Base-by-base conservation (phyloP, 1,140 invertebrate genomes). In the Calephelis virginiensis region DNA sequence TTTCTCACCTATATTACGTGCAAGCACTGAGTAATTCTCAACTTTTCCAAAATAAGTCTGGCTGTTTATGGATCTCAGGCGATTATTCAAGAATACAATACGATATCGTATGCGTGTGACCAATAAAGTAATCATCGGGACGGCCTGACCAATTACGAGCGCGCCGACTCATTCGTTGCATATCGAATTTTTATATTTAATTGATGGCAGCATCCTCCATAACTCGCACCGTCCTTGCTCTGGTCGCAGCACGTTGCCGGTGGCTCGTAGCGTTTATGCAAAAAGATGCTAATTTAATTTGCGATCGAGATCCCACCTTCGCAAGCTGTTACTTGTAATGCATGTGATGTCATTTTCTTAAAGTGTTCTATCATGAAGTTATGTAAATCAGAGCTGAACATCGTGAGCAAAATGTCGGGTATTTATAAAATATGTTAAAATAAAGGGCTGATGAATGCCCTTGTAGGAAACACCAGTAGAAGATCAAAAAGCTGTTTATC, bases 91-190 rank as follows among this genome's bases (percentile, higher is more conserved):
- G 67, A 72, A 77, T 74, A 75, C 72, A 72, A 70, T 66, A 67
- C 63, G 71, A 75, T 72, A 74, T 70, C 68, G 66, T 83, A 75
- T 80, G 77, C 78, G 73, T 77, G 81, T 72, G 77, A 76, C 80
- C 86, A 88, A 89, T 89, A 88, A 89, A 88, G 83, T 82, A 85
- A 86, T 89, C 82, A 86, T 83, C 80, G 75, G 75, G 75, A 81
- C 73, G 73, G 82, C 62, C 72, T 53, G 75, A 67, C 78, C 84
- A 87, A 89, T 87, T 87, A 89, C 79, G 69, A 49, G 69, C 70
- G 65, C 72, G 79, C 78, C 69, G 81, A 81, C 78, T 82, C 75
- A 82, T 78, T 81, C 80, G 77, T 76, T 73, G 71, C 74, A 75
- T 71, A 76, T 82, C 80, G 80, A 82, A 87, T 84, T 86, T 85